A percentile compares a stretch with the other conserved stretches of the same genome.
These are phyloP conservation scores for Pseudomyrmex flavicornis DNA, from an alignment of 1,140 invertebrate genomes.

Conservation along the genomic window DNA sequence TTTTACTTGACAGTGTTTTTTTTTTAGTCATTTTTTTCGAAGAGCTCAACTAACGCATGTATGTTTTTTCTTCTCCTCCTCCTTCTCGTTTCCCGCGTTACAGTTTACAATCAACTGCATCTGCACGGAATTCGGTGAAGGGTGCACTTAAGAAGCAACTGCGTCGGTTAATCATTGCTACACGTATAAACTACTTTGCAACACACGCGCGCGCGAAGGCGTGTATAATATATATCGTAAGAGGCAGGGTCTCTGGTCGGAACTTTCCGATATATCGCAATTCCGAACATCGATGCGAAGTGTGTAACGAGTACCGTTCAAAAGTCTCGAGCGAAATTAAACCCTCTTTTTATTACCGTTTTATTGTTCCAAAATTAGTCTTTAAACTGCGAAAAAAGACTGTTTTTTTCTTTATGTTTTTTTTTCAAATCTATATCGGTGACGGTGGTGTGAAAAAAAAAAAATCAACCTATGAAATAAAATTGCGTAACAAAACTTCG, in stretches of 20 bases:
- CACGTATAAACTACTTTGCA: constrained; percentile 41
- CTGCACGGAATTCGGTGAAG: constrained; percentile 65
- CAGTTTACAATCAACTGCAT: constrained; percentile 58
- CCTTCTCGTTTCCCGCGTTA: background rate
- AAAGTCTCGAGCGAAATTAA: constrained; percentile 1
- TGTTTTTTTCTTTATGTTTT: too few species aligned
- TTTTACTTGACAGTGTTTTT: too few species aligned
- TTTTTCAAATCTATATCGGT: too few species aligned
- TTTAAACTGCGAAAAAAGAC: too few species aligned
- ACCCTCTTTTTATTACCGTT: background rate
- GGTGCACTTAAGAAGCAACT: constrained; percentile 61
- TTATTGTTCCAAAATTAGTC: too few species aligned
- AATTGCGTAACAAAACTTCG: too few species aligned
- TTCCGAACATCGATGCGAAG: constrained; percentile 27
- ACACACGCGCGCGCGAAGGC: background rate
- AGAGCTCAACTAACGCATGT: background rate
- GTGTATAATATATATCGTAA: background rate
- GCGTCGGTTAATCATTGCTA: constrained; percentile 54
- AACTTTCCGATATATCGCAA: constrained; percentile 37
- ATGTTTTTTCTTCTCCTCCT: background rate
- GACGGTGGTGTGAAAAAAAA: too few species aligned
- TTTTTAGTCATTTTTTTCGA: background rate
- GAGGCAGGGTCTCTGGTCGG: constrained; percentile 32
- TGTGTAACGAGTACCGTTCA: background rate
- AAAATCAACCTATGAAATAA: too few species aligned